phyloP scores from a whole-genome alignment of 2,888 invertebrate genomes.

The Morinoia aosen region DNA sequence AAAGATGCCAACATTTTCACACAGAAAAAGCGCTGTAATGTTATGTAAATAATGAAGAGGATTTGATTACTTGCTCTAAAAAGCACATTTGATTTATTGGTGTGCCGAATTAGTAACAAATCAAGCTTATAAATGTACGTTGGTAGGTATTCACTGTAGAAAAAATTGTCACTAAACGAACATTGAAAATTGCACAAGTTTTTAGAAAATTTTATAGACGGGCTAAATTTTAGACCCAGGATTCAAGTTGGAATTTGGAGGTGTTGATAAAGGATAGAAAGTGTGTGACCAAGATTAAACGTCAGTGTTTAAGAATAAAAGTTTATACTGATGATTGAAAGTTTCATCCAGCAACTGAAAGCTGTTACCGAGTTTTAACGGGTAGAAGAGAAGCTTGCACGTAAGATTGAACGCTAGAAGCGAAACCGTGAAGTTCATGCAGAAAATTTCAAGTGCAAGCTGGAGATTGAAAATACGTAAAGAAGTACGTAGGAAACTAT shows the following conservation, averaged over 20 bases:
- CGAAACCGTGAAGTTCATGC: too few species aligned
- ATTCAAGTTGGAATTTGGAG: too few species aligned
- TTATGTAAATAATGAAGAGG: conserved; percentile 14
- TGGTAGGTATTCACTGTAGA: not conserved
- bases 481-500: not conserved
- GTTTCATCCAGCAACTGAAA: too few species aligned
- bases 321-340: not conserved
- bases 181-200: not conserved
- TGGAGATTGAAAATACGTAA: not conserved
- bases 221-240: too few species aligned
- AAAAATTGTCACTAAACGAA: not conserved
- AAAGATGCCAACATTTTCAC: not conserved
- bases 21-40: not conserved
- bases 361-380: too few species aligned
- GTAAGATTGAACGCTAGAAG: too few species aligned
- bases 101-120: not conserved
- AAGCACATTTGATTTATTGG: not conserved
- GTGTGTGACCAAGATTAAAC: too few species aligned
- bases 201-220: not conserved
- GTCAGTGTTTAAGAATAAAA: not conserved
- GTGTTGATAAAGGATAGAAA: too few species aligned
- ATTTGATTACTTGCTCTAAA: not conserved
- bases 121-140: not conserved
- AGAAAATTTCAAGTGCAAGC: not conserved
- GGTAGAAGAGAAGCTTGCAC: too few species aligned